Evolutionary conservation across 2,113 vertebrate species (phyloP), one percentile per base, ranked within the genome.

Genomic region (Camelus dromedarius): DNA sequence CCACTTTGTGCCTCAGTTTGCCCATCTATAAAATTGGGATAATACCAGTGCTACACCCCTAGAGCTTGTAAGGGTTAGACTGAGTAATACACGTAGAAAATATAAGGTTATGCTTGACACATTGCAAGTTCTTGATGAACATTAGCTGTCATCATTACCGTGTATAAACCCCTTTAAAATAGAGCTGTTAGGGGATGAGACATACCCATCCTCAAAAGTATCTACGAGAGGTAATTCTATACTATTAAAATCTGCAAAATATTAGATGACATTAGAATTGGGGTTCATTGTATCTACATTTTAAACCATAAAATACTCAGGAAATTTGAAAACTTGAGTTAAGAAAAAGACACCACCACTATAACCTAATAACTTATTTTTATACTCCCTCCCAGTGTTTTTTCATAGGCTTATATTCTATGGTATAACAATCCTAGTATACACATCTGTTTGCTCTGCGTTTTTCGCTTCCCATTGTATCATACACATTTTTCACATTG

Each of bases 91-190:
- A 13, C 22, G 2, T 56, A 89, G 30, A 28, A 6, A 82, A 48
- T 60, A 32, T 76, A 88, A 60, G 38, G 80, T 10, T 62, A 24
- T 97, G 76, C 38, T 18, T 75, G 70, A 80, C 24, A 80, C 24
- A 28, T 38, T 88, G 5, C 56, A 93, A 42, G 9, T 79, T 94
- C 83, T 90, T 18, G 2, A 28, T 79, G 42, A 73, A 75, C 76
- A 32, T 66, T 86, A 48, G 18, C n/a, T 76, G 7, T 81, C 5
- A 6, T 54, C 8, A 1, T 76, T 64, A 52, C 38, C 79, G 3
- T 88, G 48, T 83, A 83, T 54, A 92, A 73, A 52, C 62, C 13
- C 42, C 69, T 97, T 89, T 96, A 88, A 90, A 97, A 92, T 60
- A 87, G 76, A 96, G 54, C 22, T 93, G 0, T 84, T 73, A 82